Conservation (phyloP, 2,797 vertebrate species). For the Chelidonichthys spinosus region DNA sequence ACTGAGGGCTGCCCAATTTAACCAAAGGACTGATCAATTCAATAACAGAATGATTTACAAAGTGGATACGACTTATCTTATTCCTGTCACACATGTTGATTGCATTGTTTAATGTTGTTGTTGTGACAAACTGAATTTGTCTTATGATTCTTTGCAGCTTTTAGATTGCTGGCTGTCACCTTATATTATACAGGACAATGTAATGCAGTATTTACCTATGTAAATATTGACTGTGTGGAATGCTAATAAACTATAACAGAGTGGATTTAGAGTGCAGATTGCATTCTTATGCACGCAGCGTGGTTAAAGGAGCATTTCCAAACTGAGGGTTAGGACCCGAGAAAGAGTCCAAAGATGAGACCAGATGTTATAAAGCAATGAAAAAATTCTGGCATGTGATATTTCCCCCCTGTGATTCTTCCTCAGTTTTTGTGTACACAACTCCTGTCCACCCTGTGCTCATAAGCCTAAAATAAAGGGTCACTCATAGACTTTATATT, state of each 20-base stretch:
- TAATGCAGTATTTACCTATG: conserved; percentile 31
- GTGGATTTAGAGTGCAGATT: background rate
- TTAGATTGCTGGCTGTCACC: background rate
- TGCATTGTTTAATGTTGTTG: conserved; percentile 12
- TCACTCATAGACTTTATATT: background rate
- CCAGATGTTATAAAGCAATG: background rate
- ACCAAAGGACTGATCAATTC: conserved; percentile 29
- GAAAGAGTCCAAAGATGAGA: background rate
- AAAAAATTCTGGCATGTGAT: too few relatives aligned
- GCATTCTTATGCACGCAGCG: background rate
- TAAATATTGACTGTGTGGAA: conserved; percentile 52
- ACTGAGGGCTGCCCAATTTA: conserved; percentile 53
- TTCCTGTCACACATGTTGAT: conserved; percentile 12
- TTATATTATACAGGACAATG: conserved; percentile 5
- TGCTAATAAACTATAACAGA: conserved; percentile 37
- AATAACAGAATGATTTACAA: conserved; percentile 1
- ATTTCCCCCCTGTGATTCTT: too few relatives aligned
- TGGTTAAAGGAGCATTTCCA: background rate
- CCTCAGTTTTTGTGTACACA: background rate
- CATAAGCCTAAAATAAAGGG: background rate
- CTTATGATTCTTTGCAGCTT: background rate
- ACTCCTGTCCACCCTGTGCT: background rate
- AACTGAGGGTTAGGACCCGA: too few relatives aligned
- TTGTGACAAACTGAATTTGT: conserved; percentile 5
- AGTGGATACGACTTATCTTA: background rate